Evolutionary conservation across 1,140 invertebrate species (phyloP).

Genomic region (Drosophila bocki): DNA sequence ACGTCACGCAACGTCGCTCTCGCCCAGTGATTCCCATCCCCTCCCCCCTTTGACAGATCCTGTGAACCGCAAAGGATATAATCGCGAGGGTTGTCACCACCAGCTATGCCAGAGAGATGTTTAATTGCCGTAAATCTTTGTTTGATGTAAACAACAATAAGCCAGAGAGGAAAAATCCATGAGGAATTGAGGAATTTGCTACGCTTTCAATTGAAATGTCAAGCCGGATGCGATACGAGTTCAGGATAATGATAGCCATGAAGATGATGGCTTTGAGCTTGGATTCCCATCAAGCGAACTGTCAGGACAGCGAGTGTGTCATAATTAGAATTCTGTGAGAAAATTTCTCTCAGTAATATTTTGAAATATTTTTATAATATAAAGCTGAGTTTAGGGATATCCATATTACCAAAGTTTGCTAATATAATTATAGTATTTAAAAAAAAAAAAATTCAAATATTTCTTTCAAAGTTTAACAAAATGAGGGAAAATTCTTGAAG

Average conservation of each 20-base stretch:
- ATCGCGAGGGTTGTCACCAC: constrained; percentile 79
- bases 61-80: constrained; percentile 80
- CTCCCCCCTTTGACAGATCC: constrained; percentile 38
- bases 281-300: constrained; percentile 15
- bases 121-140: constrained; percentile 85
- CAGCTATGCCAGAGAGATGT: constrained; percentile 55
- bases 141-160: constrained; percentile 83
- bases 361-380: neutral
- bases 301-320: constrained; percentile 32
- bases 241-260: constrained; percentile 57
- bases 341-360: too few species aligned
- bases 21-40: constrained; percentile 6
- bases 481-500: too few species aligned
- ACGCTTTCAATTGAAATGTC: constrained; percentile 79
- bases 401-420: neutral
- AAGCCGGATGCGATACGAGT: constrained; percentile 55
- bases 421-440: too few species aligned
- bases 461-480: too few species aligned
- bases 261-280: constrained; percentile 20
- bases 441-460: too few species aligned
- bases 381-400: neutral
- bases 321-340: constrained; percentile 22
- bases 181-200: constrained; percentile 52
- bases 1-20: constrained; percentile 73
- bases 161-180: constrained; percentile 26